Base-by-base conservation (phyloP, 2,113 vertebrate genomes). In the Megaptera novaeangliae region DNA sequence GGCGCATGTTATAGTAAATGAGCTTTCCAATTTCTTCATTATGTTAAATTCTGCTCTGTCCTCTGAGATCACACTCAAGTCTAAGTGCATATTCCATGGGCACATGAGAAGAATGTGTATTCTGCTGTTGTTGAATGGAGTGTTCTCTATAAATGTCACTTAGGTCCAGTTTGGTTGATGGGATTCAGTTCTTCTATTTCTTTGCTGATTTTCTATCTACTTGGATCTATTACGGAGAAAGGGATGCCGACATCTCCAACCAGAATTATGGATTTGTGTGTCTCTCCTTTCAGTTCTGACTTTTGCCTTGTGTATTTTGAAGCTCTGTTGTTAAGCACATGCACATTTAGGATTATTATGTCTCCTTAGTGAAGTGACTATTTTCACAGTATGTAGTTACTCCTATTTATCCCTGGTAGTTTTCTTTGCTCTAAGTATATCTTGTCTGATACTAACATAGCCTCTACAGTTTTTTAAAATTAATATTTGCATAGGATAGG, bases 271-370 rank as follows among this genome's bases (percentile, higher is more conserved):
- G 25, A 71, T 59, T 71, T 93, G 52, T 94, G 63, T 80, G 66
- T 75, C 83, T 91, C 23, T 94, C 46, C 74, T 92, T 94, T 94
- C 46, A 66, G 15, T 82, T 82, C 52, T 90, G 49, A 64, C 25
- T 85, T 94, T 85, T 89, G 64, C 72, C 75, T 95, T 96, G 64
- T 63, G 8, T 90, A 91, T 77, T 93, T 86, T 82, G 27, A 89
- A 86, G 29, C 20, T 92, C 46, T 68, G 8, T 57, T 94, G 41
- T 77, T 92, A 88, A 96, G 14, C 6, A 46, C 34, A 49, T 36
- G 59, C 27, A 66, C 23, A 49, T 88, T 64, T 77, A 88, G 10
- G 66, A 84, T 80, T 74, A 59, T 31, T 68, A 81, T 75, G 39
- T 89, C 13, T 12, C 41, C 66, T 93, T 75, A 81, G 29, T 85